Conservation (phyloP, 2,888 invertebrate species). For the Netelia fuscicornis region DNA sequence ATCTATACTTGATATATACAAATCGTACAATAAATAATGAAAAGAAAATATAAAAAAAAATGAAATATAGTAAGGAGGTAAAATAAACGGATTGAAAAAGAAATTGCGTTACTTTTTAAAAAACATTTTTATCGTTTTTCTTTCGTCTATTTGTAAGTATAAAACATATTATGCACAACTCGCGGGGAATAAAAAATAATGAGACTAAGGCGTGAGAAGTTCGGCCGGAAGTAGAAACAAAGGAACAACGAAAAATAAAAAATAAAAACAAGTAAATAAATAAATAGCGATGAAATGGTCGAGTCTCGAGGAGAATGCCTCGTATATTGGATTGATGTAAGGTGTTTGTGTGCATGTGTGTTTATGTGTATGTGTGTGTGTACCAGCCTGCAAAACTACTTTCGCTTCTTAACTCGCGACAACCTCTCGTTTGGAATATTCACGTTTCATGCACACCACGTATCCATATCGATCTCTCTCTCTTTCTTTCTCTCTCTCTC, state of each 20-base stretch:
- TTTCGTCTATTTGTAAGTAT: not conserved
- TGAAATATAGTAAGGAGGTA: not conserved
- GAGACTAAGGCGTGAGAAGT: too few species aligned
- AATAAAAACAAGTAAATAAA: not conserved
- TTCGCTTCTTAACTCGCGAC: conserved; percentile 45
- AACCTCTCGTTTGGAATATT: conserved; percentile 39
- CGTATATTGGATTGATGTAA: not conserved
- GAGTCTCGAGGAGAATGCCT: too few species aligned
- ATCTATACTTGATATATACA: not conserved
- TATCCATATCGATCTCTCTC: not conserved
- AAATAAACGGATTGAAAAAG: not conserved
- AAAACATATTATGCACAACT: not conserved
- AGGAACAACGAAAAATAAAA: not conserved
- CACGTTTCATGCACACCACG: conserved; percentile 29
- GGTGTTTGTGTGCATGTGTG: not conserved
- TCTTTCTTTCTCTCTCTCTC: too few species aligned
- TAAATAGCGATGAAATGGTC: too few species aligned
- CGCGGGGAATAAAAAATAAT: too few species aligned
- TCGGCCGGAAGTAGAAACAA: too few species aligned
- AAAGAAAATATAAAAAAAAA: conserved; percentile 16
- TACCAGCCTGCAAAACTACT: conserved; percentile 31
- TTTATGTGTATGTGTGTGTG: not conserved
- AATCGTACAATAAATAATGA: not conserved
- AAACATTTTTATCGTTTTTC: not conserved
- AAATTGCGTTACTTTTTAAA: not conserved